Conservation (phyloP, 2,797 vertebrate species). For the Taeniopygia guttata region DNA sequence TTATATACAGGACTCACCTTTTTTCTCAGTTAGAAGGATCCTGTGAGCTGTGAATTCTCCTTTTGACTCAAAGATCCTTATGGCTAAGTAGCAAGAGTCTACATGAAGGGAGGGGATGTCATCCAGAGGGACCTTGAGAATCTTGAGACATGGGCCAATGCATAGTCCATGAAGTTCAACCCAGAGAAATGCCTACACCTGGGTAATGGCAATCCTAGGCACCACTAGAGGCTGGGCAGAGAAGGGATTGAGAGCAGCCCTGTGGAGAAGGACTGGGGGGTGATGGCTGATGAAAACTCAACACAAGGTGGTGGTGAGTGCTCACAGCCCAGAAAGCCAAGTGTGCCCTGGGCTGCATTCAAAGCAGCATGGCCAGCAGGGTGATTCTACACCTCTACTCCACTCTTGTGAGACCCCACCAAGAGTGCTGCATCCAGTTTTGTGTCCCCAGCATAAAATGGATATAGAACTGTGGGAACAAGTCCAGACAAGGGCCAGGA, state of each 20-base stretch:
- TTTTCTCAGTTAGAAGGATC: neutral
- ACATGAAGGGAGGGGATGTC: neutral
- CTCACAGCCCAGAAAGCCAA: neutral
- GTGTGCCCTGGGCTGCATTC: neutral
- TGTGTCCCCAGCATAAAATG: neutral
- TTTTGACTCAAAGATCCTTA: neutral
- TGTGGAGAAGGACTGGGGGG: neutral
- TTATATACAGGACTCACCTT: neutral
- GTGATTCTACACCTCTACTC: neutral
- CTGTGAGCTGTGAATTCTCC: neutral
- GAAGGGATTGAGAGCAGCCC: neutral
- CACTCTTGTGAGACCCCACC: fast-evolving
- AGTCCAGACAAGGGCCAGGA: neutral
- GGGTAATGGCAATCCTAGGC: neutral
- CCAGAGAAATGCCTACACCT: neutral
- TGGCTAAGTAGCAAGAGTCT: neutral
- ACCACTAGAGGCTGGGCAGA: neutral
- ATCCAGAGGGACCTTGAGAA: neutral
- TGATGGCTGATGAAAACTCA: neutral
- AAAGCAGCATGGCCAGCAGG: neutral
- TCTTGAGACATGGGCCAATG: neutral
- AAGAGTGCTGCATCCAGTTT: neutral
- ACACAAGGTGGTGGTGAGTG: fast-evolving
- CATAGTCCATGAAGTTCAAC: neutral
- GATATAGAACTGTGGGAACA: neutral